Percentiles rank a stretch among this genome's conserved stretches.
These are phyloP conservation scores for Sylvilagus floridanus DNA, from an alignment of 2,797 vertebrate species.

Conservation along the genomic window DNA sequence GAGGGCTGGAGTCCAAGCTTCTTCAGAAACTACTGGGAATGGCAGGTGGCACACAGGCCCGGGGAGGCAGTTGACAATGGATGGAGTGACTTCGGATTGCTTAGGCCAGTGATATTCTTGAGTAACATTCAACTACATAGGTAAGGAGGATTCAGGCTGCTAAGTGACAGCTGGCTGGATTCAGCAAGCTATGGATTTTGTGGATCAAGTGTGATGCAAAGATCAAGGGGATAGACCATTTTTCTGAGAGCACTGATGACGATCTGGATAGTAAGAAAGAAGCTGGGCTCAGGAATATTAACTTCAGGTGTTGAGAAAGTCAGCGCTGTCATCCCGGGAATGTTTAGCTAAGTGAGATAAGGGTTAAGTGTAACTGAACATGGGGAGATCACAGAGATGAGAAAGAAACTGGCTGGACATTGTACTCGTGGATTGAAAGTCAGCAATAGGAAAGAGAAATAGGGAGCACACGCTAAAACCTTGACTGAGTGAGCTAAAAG, in stretches of 20 bases:
- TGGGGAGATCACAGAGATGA: not conserved
- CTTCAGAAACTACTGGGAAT: not conserved
- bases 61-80: not conserved
- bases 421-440: not conserved
- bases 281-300: too few species aligned
- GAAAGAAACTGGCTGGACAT: too few species aligned
- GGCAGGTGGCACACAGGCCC: fast-evolving
- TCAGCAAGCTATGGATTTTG: not conserved
- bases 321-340: not conserved
- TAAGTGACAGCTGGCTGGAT: not conserved
- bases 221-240: fast-evolving
- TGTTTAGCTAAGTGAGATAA: not conserved
- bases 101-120: not conserved
- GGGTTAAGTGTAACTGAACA: not conserved
- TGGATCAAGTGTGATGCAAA: not conserved
- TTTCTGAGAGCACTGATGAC: not conserved
- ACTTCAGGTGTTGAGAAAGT: not conserved
- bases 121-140: not conserved
- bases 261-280: too few species aligned
- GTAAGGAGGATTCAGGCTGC: not conserved
- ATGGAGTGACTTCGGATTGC: not conserved
- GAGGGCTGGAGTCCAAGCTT: not conserved
- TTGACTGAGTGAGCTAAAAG: not conserved
- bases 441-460: not conserved
- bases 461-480: not conserved